Evolutionary conservation across 2,113 vertebrate species (phyloP).

Genomic region (Brachypodius melanocephalos): DNA sequence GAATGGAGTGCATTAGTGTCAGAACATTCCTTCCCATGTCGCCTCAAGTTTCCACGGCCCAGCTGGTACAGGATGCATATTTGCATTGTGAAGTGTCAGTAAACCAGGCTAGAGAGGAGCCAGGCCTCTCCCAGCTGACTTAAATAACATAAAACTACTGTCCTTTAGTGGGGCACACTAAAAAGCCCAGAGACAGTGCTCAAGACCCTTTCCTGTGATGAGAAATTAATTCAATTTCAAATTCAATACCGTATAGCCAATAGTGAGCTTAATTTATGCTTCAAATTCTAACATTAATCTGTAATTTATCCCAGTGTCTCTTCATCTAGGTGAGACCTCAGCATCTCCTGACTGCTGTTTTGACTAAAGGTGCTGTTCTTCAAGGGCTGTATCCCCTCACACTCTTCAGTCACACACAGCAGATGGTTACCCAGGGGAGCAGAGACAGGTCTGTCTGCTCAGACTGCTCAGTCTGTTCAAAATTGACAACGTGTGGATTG

Average conservation of each 20-base stretch:
- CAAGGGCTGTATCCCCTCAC: neutral
- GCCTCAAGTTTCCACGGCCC: neutral
- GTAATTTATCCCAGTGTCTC: neutral
- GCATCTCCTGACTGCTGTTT: neutral
- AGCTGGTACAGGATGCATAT: neutral
- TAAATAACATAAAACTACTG: neutral
- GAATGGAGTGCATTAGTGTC: neutral
- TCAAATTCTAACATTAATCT: neutral
- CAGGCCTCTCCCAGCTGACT: neutral
- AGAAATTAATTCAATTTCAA: neutral
- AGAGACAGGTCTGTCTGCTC: neutral
- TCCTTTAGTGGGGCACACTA: neutral
- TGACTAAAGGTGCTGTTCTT: neutral
- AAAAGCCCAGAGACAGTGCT: neutral
- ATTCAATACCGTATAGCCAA: neutral
- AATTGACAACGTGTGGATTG: neutral
- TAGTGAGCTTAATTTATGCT: neutral
- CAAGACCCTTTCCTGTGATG: neutral
- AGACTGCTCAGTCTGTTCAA: neutral
- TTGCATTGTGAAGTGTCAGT: neutral
- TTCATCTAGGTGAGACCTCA: neutral
- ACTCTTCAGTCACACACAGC: accelerated
- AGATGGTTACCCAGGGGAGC: neutral
- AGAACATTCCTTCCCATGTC: neutral
- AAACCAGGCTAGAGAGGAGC: neutral